phyloP scores from a whole-genome alignment of 1,140 invertebrate species.

The Lysiphlebus fabarum region DNA sequence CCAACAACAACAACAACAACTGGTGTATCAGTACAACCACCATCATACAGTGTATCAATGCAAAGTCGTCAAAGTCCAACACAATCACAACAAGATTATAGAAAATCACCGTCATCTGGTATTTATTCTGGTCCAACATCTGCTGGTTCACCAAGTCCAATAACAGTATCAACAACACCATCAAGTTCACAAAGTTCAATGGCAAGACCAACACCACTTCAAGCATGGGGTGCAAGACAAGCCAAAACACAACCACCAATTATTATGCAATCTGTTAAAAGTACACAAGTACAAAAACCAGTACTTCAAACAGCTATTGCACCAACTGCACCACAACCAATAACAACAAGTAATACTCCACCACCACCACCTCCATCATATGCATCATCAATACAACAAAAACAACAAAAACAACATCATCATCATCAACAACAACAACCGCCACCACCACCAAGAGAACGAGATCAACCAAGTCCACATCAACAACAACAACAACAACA shows the following conservation, averaged over 20 bases:
- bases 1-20: constrained; percentile 77
- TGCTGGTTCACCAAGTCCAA: constrained; percentile 76
- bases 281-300: constrained; percentile 91
- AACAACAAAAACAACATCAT: constrained; percentile 55
- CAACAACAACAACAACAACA: constrained; percentile 58
- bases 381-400: constrained; percentile 75
- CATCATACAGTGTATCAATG: constrained; percentile 80
- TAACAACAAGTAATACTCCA: constrained; percentile 54
- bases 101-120: constrained; percentile 73
- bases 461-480: constrained; percentile 38
- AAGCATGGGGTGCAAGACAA: constrained; percentile 75
- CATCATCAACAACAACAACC: constrained; percentile 50
- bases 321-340: constrained; percentile 70
- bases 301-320: constrained; percentile 90
- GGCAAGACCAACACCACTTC: constrained; percentile 70
- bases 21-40: constrained; percentile 67
- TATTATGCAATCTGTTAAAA: constrained; percentile 94
- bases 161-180: constrained; percentile 66
- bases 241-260: constrained; percentile 85
- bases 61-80: constrained; percentile 83
- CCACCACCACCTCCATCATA: constrained; percentile 75
- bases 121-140: constrained; percentile 78
- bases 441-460: constrained; percentile 35
- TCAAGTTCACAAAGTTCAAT: constrained; percentile 60
- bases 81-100: constrained; percentile 71